Evolutionary conservation across 2,113 vertebrate species (phyloP).

Genomic region (Paramormyrops kingsleyae): DNA sequence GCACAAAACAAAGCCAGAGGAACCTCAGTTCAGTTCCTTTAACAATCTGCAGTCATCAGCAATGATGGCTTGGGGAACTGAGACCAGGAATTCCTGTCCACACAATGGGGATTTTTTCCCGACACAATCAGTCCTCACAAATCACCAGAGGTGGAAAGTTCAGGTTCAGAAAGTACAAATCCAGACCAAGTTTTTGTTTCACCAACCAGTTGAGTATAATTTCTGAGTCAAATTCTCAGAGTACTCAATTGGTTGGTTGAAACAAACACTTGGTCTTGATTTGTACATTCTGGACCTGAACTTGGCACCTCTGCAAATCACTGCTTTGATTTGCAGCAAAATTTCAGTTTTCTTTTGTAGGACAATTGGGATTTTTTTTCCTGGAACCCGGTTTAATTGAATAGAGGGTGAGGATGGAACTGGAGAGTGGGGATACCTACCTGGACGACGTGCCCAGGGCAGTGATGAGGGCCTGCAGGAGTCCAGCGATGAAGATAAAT

Average conservation of each 20-base stretch:
- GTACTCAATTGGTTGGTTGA: too few relatives aligned
- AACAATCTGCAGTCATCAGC: not conserved
- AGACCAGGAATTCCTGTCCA: not conserved
- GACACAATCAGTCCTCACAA: not conserved
- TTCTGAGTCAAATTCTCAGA: too few relatives aligned
- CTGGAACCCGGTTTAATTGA: not conserved
- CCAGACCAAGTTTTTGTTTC: too few relatives aligned
- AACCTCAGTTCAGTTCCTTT: not conserved
- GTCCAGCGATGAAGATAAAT: slow-evolving; percentile 80
- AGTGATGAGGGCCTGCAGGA: slow-evolving; percentile 90
- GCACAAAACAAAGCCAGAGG: not conserved
- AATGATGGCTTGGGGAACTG: not conserved
- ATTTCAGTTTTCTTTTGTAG: not conserved
- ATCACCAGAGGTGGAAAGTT: too few relatives aligned
- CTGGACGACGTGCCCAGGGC: slow-evolving; percentile 95
- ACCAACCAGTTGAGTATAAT: too few relatives aligned
- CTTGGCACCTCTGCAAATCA: not conserved
- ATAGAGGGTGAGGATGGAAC: not conserved
- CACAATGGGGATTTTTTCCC: not conserved
- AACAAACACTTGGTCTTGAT: too few relatives aligned
- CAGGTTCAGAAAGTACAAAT: too few relatives aligned
- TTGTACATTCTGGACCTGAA: too few relatives aligned
- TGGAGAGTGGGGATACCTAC: slow-evolving; percentile 46
- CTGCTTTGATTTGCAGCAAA: not conserved
- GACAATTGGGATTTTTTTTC: not conserved